phyloP scores from a whole-genome alignment of 2,113 vertebrate species.

The Scopus umbretta region DNA sequence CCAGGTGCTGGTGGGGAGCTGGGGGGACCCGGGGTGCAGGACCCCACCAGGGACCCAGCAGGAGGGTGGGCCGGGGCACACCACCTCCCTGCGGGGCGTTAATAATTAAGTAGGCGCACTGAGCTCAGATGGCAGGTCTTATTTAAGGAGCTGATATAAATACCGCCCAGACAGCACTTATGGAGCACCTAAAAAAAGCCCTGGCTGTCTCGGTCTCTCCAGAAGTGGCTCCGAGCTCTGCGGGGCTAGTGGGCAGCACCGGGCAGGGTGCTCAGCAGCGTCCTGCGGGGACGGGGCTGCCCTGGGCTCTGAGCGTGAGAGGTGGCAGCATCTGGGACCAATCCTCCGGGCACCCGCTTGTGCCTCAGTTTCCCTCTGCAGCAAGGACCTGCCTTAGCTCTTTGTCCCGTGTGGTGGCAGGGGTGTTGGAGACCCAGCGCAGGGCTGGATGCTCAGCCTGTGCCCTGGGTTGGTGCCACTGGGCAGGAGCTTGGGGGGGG shows the following conservation, averaged over 20 bases:
- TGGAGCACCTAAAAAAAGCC: conserved; percentile 46
- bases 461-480: not conserved
- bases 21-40: not conserved
- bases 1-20: not conserved
- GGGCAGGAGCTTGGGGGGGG: not conserved
- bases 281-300: not conserved
- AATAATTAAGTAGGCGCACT: conserved; percentile 64
- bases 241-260: not conserved
- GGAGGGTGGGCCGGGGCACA: not conserved
- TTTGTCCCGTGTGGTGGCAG: not conserved
- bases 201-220: not conserved
- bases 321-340: not conserved
- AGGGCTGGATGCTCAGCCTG: not conserved
- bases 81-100: not conserved
- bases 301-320: not conserved
- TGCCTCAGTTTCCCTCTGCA: conserved; percentile 19
- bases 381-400: not conserved
- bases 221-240: not conserved
- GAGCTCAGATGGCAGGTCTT: conserved; percentile 57
- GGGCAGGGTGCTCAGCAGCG: not conserved
- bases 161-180: conserved; percentile 61
- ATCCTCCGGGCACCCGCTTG: accelerated
- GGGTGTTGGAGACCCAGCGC: not conserved
- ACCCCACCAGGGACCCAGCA: not conserved
- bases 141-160: conserved; percentile 63